Evolutionary conservation across 2,113 vertebrate genomes (phyloP).

Genomic region (Pseudolaguvia tuberculata): DNA sequence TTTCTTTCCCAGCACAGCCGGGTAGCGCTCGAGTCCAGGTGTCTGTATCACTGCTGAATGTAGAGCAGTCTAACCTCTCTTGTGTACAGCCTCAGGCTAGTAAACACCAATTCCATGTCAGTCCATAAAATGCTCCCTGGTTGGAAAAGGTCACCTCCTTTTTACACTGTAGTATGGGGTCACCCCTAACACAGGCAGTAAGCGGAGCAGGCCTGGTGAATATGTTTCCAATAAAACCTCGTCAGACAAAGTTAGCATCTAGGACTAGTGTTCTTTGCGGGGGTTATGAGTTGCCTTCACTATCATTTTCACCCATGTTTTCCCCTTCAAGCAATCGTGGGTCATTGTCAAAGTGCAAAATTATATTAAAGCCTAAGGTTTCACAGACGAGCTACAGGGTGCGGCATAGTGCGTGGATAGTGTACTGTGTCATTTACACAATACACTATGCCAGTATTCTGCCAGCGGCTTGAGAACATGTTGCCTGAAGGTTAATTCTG

Average conservation of each 20-base stretch:
- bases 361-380: slow-evolving; percentile 59
- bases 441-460: slow-evolving; percentile 50
- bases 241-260: slow-evolving; percentile 81
- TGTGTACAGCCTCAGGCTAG: slow-evolving; percentile 54
- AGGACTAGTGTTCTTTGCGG: slow-evolving; percentile 71
- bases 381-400: slow-evolving; percentile 23
- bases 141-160: slow-evolving; percentile 68
- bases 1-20: slow-evolving; percentile 16
- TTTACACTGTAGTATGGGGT: slow-evolving; percentile 63
- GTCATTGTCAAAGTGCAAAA: slow-evolving; percentile 66
- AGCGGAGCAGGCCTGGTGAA: slow-evolving; percentile 75
- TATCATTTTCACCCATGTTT: slow-evolving; percentile 60
- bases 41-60: slow-evolving; percentile 28
- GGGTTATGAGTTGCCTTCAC: slow-evolving; percentile 76
- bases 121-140: slow-evolving; percentile 63
- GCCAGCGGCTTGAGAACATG: slow-evolving; percentile 42
- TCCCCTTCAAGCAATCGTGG: slow-evolving; percentile 74
- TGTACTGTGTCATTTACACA: slow-evolving; percentile 46
- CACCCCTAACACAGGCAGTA: slow-evolving; percentile 59
- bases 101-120: slow-evolving; percentile 67
- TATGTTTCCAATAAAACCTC: slow-evolving; percentile 93
- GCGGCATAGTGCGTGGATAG: slow-evolving; percentile 14
- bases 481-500: slow-evolving; percentile 57
- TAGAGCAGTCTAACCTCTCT: slow-evolving; percentile 47
- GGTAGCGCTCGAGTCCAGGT: slow-evolving; percentile 43